Percentiles rank a stretch among this genome's conserved stretches.
Evolutionary conservation across 2,797 vertebrate genomes (phyloP).

Genomic region (Tiaroga cobitis): DNA sequence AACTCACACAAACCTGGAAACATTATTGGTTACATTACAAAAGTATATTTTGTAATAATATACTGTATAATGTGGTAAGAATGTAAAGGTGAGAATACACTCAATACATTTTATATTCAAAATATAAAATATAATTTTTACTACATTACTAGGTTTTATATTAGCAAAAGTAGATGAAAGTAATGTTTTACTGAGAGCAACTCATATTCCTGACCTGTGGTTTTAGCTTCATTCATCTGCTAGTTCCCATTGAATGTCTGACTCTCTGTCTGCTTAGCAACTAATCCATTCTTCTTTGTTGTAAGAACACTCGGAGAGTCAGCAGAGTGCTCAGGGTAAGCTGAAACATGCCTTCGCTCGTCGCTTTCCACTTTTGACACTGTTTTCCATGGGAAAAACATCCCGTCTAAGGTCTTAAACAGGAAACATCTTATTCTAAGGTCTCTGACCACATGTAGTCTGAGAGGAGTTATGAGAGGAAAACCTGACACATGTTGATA

Average conservation of each 20-base stretch:
- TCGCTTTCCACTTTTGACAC: constrained; percentile 23
- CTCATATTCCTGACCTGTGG: not conserved
- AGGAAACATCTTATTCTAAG: constrained; percentile 25
- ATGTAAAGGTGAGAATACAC: not conserved
- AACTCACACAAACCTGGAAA: constrained; percentile 21
- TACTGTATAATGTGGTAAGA: not conserved
- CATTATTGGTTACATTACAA: not conserved
- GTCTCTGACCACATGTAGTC: constrained; percentile 22
- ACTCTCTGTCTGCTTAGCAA: not conserved
- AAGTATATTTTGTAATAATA: not conserved
- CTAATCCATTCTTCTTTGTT: constrained; percentile 30
- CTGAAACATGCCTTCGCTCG: constrained; percentile 32
- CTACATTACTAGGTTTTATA: not conserved
- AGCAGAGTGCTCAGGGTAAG: not conserved
- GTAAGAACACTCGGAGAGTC: not conserved
- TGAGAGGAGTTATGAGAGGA: constrained; percentile 1
- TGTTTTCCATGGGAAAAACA: constrained; percentile 38
- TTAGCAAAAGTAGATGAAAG: not conserved
- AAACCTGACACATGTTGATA: constrained; percentile 23
- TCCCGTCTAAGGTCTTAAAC: constrained; percentile 17
- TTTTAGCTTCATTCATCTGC: constrained; percentile 16
- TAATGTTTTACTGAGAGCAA: not conserved
- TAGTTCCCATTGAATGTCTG: not conserved
- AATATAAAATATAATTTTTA: not conserved
- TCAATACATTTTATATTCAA: not conserved